phyloP scores from a whole-genome alignment of 2,797 vertebrate species.

The Agapornis canus region DNA sequence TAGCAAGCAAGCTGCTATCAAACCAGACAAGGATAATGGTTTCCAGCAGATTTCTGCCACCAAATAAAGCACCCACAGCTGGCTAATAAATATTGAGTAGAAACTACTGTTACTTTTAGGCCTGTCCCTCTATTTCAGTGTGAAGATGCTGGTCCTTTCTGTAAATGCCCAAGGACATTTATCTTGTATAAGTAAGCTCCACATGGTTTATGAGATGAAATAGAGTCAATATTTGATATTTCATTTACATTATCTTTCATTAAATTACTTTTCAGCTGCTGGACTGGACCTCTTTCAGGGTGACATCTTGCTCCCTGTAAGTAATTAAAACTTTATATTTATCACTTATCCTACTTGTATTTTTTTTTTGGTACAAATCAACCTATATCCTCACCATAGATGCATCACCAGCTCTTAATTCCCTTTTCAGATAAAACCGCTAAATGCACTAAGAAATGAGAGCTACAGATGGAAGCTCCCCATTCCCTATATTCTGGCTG shows the following conservation, averaged over 20 bases:
- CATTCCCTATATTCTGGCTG: slow-evolving; percentile 90
- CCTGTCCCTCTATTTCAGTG: not conserved
- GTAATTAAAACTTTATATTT: slow-evolving; percentile 46
- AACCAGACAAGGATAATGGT: not conserved
- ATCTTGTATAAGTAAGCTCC: not conserved
- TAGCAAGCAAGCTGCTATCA: not conserved
- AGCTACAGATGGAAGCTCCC: slow-evolving; percentile 86
- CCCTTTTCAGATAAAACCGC: slow-evolving; percentile 68
- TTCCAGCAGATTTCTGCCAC: not conserved
- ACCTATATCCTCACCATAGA: not conserved
- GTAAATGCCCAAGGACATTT: not conserved
- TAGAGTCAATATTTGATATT: not conserved
- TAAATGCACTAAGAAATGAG: slow-evolving; percentile 81
- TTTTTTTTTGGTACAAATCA: not conserved
- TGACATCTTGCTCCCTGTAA: slow-evolving; percentile 86
- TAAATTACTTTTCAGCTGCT: slow-evolving; percentile 73
- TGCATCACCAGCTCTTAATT: not conserved
- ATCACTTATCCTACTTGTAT: not conserved
- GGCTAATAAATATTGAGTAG: not conserved
- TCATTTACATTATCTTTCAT: not conserved
- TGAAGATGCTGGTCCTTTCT: not conserved
- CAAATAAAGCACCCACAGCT: not conserved
- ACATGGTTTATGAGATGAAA: not conserved
- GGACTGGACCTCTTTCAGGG: slow-evolving; percentile 86
- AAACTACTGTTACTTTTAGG: not conserved